Conservation (phyloP, 1,140 invertebrate genomes). For the Aphelenchoides fujianensis region DNA sequence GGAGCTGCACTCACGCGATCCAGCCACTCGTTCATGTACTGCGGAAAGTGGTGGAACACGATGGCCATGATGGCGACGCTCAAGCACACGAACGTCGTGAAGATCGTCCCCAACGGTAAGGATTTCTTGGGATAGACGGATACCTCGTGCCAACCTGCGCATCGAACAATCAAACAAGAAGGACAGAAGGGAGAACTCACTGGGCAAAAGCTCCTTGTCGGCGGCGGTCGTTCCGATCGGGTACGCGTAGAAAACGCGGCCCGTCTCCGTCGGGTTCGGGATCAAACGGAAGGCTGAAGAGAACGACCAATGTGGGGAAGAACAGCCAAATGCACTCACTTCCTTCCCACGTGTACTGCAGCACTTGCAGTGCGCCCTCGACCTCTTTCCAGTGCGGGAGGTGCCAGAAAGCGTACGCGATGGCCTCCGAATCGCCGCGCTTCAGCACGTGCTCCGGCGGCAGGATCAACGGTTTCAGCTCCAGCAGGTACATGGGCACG, state of each 20-base stretch:
- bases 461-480: constrained; percentile 90
- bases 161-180: too few species aligned
- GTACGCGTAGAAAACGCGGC: constrained; percentile 91
- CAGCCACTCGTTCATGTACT: constrained; percentile 62
- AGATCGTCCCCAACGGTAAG: constrained; percentile 88
- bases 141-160: constrained; percentile 83
- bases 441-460: constrained; percentile 95
- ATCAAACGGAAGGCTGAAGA: constrained; percentile 77
- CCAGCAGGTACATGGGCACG: constrained; percentile 93
- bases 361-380: constrained; percentile 87
- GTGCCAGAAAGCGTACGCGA: constrained; percentile 95
- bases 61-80: constrained; percentile 88
- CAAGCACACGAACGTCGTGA: constrained; percentile 86
- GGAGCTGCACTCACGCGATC: constrained; percentile 36
- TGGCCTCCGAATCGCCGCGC: constrained; percentile 93
- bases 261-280: constrained; percentile 85
- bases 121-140: constrained; percentile 95
- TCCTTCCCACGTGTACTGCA: constrained; percentile 94
- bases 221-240: constrained; percentile 89
- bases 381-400: constrained; percentile 87
- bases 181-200: constrained; percentile 66
- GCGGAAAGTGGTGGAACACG: constrained; percentile 88
- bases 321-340: constrained; percentile 69
- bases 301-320: constrained; percentile 9
- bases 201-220: constrained; percentile 85